These are phyloP conservation scores for Asbolus verrucosus DNA, from an alignment of 1,140 invertebrate genomes.

Conservation along the genomic window DNA sequence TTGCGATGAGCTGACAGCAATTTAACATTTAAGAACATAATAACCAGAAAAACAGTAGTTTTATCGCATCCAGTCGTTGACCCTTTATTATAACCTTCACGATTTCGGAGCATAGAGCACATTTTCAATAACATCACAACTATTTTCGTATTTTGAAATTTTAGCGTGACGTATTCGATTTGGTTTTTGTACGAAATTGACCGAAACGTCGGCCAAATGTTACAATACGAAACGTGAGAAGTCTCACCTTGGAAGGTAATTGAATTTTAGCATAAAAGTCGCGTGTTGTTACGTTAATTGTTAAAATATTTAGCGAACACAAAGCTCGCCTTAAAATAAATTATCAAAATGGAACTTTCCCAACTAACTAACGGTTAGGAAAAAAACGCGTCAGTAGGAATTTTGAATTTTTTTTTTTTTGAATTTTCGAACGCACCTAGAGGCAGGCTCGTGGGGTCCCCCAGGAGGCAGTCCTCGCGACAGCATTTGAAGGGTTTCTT, in stretches of 20 bases:
- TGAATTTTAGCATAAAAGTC: background rate
- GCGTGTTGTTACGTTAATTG: background rate
- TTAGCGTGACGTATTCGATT: background rate
- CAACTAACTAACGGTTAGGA: too few relatives aligned
- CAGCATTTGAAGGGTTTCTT: slow-evolving; percentile 82
- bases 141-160: background rate
- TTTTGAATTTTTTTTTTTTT: background rate
- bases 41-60: too few relatives aligned
- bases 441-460: slow-evolving; percentile 80
- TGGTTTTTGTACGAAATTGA: slow-evolving; percentile 8
- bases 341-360: too few relatives aligned
- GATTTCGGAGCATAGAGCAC: too few relatives aligned
- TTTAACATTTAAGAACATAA: too few relatives aligned
- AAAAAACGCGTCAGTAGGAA: too few relatives aligned
- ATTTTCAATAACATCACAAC: too few relatives aligned
- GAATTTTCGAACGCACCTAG: slow-evolving; percentile 74
- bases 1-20: slow-evolving; percentile 3
- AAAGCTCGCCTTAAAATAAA: too few relatives aligned
- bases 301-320: too few relatives aligned
- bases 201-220: background rate
- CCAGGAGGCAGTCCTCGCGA: slow-evolving; percentile 76
- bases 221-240: slow-evolving; percentile 1
- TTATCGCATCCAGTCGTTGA: slow-evolving; percentile 26
- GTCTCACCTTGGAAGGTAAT: slow-evolving; percentile 4
- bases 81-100: slow-evolving; percentile 21